Evolutionary conservation across 2,797 vertebrate species (phyloP).

Genomic region (Chaenodraco wilsoni): DNA sequence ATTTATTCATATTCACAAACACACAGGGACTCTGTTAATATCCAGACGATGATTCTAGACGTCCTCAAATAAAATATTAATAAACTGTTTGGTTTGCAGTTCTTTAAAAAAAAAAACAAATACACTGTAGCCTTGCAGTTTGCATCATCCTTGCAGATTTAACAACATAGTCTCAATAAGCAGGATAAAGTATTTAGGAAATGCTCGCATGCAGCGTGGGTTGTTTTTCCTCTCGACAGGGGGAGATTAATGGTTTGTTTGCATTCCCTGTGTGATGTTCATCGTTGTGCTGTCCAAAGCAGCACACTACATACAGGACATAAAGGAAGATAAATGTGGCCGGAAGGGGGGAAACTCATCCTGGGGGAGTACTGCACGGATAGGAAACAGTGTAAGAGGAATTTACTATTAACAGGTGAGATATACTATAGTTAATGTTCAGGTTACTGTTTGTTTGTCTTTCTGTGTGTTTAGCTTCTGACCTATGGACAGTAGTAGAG

Average conservation of each 20-base stretch:
- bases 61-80: slow-evolving; percentile 47
- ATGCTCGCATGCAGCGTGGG: slow-evolving; percentile 20
- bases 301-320: slow-evolving; percentile 44
- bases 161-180: slow-evolving; percentile 23
- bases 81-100: slow-evolving; percentile 28
- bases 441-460: slow-evolving; percentile 29
- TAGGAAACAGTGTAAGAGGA: slow-evolving; percentile 13
- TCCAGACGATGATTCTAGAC: slow-evolving; percentile 23
- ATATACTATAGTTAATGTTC: slow-evolving; percentile 16
- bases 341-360: slow-evolving; percentile 7
- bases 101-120: slow-evolving; percentile 35
- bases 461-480: slow-evolving; percentile 19
- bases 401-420: slow-evolving; percentile 29
- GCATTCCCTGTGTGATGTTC: slow-evolving; percentile 51
- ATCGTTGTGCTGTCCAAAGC: slow-evolving; percentile 40
- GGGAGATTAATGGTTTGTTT: slow-evolving; percentile 70
- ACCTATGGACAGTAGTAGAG: slow-evolving; percentile 16
- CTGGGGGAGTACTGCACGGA: slow-evolving; percentile 7
- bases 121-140: slow-evolving; percentile 13
- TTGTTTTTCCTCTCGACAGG: slow-evolving; percentile 40
- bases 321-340: slow-evolving; percentile 54
- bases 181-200: slow-evolving; percentile 41
- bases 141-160: slow-evolving; percentile 23
- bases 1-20: slow-evolving; percentile 45
- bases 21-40: slow-evolving; percentile 8